Conservation (phyloP, 2,113 vertebrate genomes). For the Pampusana beccarii region DNA sequence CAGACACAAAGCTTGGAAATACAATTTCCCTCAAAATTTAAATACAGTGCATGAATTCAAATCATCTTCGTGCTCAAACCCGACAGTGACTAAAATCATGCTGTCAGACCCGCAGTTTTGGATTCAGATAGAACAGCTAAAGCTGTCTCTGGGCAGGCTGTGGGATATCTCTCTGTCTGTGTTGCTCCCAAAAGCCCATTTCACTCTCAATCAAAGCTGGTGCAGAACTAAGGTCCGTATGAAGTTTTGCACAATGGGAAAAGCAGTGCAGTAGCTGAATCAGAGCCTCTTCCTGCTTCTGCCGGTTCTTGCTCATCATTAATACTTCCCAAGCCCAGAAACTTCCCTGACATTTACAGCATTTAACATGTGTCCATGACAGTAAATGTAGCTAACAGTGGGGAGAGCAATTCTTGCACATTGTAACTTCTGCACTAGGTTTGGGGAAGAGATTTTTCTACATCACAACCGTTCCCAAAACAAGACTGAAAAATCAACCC, state of each 20-base stretch:
- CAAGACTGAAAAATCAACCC: neutral
- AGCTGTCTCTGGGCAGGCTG: neutral
- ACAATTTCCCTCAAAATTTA: neutral
- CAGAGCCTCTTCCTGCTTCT: neutral
- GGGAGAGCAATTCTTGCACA: neutral
- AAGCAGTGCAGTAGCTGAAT: neutral
- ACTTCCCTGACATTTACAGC: neutral
- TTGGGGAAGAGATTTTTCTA: neutral
- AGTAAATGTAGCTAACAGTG: neutral
- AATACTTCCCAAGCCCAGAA: neutral
- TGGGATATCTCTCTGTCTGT: neutral
- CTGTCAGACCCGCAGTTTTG: neutral
- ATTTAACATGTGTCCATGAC: neutral
- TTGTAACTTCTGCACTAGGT: neutral
- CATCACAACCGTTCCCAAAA: neutral
- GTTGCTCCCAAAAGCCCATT: neutral
- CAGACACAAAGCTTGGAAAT: neutral
- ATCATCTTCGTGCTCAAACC: neutral
- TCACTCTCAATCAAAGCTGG: neutral
- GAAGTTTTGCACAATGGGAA: neutral
- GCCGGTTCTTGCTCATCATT: neutral
- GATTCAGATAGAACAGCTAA: neutral
- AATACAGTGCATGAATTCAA: neutral
- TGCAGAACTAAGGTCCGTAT: neutral
- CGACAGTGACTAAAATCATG: neutral